These are phyloP conservation scores for Gryon sp. DNA, from an alignment of 1,140 invertebrate species.

Conservation along the genomic window DNA sequence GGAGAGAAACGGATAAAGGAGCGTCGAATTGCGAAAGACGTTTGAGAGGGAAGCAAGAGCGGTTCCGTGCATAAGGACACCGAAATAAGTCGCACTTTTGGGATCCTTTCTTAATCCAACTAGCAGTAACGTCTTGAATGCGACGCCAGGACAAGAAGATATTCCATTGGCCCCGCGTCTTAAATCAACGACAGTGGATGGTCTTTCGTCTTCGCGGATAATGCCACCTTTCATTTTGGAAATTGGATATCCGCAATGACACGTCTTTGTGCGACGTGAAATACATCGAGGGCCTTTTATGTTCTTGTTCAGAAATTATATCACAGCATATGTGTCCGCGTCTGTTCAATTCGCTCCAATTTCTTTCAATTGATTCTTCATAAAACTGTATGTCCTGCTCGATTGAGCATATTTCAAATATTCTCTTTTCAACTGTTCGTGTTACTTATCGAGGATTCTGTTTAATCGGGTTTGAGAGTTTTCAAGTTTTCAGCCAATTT, in stretches of 20 bases:
- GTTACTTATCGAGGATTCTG: neutral
- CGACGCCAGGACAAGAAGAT: constrained; percentile 34
- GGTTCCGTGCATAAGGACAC: constrained; percentile 36
- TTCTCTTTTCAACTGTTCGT: constrained; percentile 3
- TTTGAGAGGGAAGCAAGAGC: neutral
- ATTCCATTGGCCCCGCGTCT: constrained; percentile 32
- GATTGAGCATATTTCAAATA: constrained; percentile 2
- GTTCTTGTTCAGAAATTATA: constrained; percentile 30
- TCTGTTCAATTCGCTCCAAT: constrained; percentile 40
- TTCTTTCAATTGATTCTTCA: constrained; percentile 30
- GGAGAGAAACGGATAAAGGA: constrained; percentile 35
- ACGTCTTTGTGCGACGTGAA: constrained; percentile 56
- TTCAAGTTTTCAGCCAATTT: too few species aligned
- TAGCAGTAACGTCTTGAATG: constrained; percentile 39
- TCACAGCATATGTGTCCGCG: constrained; percentile 11
- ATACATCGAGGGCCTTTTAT: constrained; percentile 36
- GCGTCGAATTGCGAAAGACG: neutral
- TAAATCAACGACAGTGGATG: constrained; percentile 53
- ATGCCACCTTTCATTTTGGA: constrained; percentile 65
- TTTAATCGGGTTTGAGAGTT: too few species aligned
- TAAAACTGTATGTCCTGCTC: constrained; percentile 40
- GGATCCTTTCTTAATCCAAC: constrained; percentile 61
- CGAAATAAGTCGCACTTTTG: constrained; percentile 57
- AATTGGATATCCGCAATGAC: constrained; percentile 63
- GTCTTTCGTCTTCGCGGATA: constrained; percentile 53